Percentiles rank a stretch among this genome's conserved stretches.
These are phyloP conservation scores for Euthynnus affinis DNA, from an alignment of 2,797 vertebrate species.

Conservation along the genomic window DNA sequence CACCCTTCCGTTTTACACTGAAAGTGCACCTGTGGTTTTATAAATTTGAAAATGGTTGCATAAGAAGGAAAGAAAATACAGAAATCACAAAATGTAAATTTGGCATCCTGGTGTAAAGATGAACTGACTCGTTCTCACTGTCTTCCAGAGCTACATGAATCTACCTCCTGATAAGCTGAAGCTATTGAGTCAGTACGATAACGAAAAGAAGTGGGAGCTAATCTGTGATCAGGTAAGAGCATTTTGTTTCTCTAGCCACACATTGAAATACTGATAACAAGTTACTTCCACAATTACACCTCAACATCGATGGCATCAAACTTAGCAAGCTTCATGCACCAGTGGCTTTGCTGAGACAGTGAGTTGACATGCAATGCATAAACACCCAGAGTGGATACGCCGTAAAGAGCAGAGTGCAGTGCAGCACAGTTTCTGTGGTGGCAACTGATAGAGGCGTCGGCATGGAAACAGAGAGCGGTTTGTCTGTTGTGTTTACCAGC, in stretches of 20 bases:
- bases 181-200: slow-evolving; percentile 93
- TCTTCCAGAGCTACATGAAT: slow-evolving; percentile 94
- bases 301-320: neutral
- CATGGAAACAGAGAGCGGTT: slow-evolving; percentile 70
- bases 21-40: slow-evolving; percentile 38
- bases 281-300: neutral
- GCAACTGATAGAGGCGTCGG: slow-evolving; percentile 45
- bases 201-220: slow-evolving; percentile 98
- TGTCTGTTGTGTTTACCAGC: slow-evolving; percentile 38
- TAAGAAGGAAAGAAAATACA: neutral
- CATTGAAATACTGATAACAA: neutral
- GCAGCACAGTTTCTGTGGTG: slow-evolving; percentile 51
- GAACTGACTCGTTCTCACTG: neutral
- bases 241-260: neutral
- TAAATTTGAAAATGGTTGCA: slow-evolving; percentile 20
- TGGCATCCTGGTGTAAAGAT: too few species aligned
- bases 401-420: slow-evolving; percentile 23
- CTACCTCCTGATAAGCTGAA: slow-evolving; percentile 95
- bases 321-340: neutral
- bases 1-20: slow-evolving; percentile 1
- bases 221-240: slow-evolving; percentile 93
- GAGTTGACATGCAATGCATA: slow-evolving; percentile 26
- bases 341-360: neutral
- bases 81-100: neutral
- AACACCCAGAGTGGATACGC: slow-evolving; percentile 13